Evolutionary conservation across 2,113 vertebrate genomes (phyloP), one percentile per base, ranked within the genome.

Genomic region (Equus quagga): DNA sequence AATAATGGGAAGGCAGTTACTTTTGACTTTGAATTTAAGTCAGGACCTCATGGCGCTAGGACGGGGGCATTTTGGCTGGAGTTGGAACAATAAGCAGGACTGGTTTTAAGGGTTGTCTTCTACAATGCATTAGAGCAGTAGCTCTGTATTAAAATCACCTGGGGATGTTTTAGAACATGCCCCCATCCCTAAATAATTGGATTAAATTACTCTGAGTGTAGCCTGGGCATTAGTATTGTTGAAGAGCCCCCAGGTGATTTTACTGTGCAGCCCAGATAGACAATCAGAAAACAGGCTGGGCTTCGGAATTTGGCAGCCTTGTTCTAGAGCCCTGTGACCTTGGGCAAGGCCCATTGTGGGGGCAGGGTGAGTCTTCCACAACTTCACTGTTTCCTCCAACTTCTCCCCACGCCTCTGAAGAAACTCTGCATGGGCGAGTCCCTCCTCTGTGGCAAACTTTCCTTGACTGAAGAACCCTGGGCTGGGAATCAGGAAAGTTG

Each of bases 381-480:
- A 3, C 11, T 33, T 49, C 28, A 24, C 18, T 31, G 31, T 56
- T 91, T 92, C 62, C 91, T 78, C 54, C 33, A 11, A 3, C 24
- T 60, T 79, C 51, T 81, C 51, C 67, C 19, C 1, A 73, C 6
- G 5, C 19, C 58, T 36, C 2, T 88, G 67, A 92, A 87, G 92
- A 95, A 67, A 60, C 41, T 49, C n/a, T 21, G 24, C 44, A 17
- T 0, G n/a, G 88, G 76, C 60, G 64, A 58, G 60, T 56, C 60
- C 54, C 14, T 58, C 33, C 56, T 84, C 41, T 92, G 65, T 31
- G 70, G 88, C 41, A 92, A 70, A 36, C 33, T 84, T 78, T 79
- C 51, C 46, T 95, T 95, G 92, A 85, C 60, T 94, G 56, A 84
- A 76, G 95, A 90, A 24, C 23, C 26, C 67, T 85, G 41, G 26